Base-by-base conservation (phyloP, 1,140 invertebrate genomes). In the Scylla paramamosain region DNA sequence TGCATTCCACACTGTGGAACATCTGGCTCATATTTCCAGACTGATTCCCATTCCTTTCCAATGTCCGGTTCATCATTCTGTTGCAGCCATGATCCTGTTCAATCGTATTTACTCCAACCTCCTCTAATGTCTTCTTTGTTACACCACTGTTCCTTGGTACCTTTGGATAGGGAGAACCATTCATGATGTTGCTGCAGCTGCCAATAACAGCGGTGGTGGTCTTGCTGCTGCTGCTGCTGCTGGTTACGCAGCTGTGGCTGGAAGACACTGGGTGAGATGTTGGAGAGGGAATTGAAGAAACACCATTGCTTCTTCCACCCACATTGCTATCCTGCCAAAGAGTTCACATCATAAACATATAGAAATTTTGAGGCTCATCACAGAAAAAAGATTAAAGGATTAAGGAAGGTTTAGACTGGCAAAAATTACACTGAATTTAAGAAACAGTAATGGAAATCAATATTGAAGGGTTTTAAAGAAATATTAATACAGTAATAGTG, bases 301-400 rank as follows among this genome's bases (percentile, higher is more conserved):
- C 84, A 45, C 92, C 82, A 82, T 93, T 39, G 87, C 59, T 89
- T 82, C 59, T 39, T 28, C 93, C 93, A 94, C 87, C 93, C 93
- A 94, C 87, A 87, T 67, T 94, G 93, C 93, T 94, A 77, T 77
- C 93, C 93, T 94, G 93, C 93, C 93, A 94, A 93, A 46, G 77
- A 20, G 83, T 77, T 93, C 92, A 93, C 39, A 92, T 25, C 25
- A 31, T 29, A 59, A 14, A n/a, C n/a, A 2, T 92, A 28, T 20
- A 59, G 4, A 7, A 20, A 59, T 59, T 4, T 59, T 59, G 52
- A 59, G 52, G 52, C 10, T 59, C 52, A 12, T 0, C 28, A 12
- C 7, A 91, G 48, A n/a, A 31, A 67, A 91, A 25, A 91, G 48
- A 67, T n/a, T 59, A 31, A 29, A 31, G 28, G 48, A 91, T 4